Conservation (phyloP, 2,888 invertebrate species). For the Eledone cirrhosa region DNA sequence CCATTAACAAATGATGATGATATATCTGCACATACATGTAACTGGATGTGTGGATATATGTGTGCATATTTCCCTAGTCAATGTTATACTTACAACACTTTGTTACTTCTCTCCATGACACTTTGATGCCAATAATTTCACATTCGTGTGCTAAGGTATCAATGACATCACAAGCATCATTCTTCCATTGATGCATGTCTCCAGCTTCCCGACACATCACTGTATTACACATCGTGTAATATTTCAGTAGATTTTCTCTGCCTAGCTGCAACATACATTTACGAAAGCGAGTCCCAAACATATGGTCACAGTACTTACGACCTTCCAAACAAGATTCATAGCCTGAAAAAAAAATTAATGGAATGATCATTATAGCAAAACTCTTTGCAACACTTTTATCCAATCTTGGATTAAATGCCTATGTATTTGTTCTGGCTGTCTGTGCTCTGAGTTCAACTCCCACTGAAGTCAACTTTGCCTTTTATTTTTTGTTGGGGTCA, state of each 20-base stretch:
- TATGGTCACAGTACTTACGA: slow-evolving; percentile 19
- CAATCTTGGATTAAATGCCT: no score
- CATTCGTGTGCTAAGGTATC: slow-evolving; percentile 17
- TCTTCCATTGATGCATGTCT: slow-evolving; percentile 22
- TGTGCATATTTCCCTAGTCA: neutral
- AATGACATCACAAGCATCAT: slow-evolving; percentile 14
- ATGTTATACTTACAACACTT: slow-evolving; percentile 17
- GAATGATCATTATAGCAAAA: no score
- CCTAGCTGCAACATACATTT: neutral
- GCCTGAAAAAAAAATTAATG: neutral
- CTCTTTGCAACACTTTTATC: no score
- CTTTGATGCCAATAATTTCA: slow-evolving; percentile 14
- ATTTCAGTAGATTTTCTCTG: neutral
- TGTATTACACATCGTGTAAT: slow-evolving; percentile 19
- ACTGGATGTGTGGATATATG: no score
- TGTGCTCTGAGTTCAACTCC: no score
- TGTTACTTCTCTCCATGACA: slow-evolving; percentile 13
- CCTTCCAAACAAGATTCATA: slow-evolving; percentile 14
- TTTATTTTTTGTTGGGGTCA: no score
- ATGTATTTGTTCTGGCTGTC: no score
- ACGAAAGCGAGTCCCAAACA: slow-evolving; percentile 18
- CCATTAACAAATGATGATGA: no score
- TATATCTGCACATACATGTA: no score
- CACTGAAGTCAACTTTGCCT: no score
- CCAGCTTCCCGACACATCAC: slow-evolving; percentile 16